Percentiles rank a stretch among this genome's conserved stretches.
phyloP scores from a whole-genome alignment of 1,140 invertebrate species.

The Tetranychus urticae region DNA sequence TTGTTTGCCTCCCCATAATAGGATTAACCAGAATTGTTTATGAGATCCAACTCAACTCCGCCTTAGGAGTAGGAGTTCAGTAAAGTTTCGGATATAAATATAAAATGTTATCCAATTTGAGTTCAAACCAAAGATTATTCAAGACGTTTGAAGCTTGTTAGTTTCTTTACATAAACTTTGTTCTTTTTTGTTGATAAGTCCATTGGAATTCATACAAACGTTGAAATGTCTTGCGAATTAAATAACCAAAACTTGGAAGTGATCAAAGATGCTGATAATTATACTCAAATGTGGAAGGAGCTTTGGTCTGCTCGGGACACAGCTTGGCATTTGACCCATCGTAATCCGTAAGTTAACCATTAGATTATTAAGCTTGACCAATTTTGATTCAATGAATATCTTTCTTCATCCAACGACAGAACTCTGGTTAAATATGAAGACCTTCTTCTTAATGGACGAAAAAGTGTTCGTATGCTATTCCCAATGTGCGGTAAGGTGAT shows the following conservation, averaged over 20 bases:
- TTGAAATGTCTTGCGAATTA: too few species aligned
- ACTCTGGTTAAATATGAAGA: constrained; percentile 2
- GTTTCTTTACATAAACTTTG: too few species aligned
- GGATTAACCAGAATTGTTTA: too few species aligned
- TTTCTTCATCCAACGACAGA: neutral
- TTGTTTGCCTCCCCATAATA: too few species aligned
- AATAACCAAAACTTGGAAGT: neutral
- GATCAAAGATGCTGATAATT: neutral
- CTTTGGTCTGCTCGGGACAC: constrained; percentile 2
- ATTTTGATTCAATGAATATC: neutral
- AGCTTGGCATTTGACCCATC: constrained; percentile 5
- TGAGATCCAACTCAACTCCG: too few species aligned
- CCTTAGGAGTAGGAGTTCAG: too few species aligned
- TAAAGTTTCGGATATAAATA: too few species aligned
- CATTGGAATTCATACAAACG: too few species aligned
- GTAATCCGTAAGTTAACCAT: constrained; percentile 4
- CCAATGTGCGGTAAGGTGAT: constrained; percentile 5
- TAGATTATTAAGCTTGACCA: neutral
- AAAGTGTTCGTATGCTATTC: neutral
- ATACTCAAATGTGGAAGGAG: constrained; percentile 3
- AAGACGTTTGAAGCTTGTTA: too few species aligned
- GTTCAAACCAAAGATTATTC: too few species aligned
- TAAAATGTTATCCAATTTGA: too few species aligned
- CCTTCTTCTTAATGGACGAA: neutral
- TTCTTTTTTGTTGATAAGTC: too few species aligned